These are phyloP conservation scores for Drosophila monieri DNA, from an alignment of 2,888 invertebrate species.

Conservation along the genomic window DNA sequence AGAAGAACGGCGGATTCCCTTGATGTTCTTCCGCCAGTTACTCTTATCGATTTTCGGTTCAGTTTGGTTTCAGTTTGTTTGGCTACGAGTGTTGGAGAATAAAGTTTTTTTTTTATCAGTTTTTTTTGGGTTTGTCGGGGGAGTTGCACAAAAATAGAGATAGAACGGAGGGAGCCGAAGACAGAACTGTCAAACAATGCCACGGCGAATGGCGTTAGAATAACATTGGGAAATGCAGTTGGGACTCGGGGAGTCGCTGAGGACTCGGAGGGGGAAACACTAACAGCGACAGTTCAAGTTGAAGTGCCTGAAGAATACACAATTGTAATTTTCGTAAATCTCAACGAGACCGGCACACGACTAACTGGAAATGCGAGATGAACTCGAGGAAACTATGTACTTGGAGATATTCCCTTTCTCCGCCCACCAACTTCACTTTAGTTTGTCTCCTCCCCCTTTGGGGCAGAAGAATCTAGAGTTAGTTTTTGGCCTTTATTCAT, in stretches of 20 bases:
- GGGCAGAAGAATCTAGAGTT: conserved; percentile 56
- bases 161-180: conserved; percentile 3
- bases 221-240: conserved; percentile 67
- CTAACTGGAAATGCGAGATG: conserved; percentile 15
- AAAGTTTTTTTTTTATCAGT: conserved; percentile 38
- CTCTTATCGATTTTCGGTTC: conserved; percentile 72
- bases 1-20: conserved; percentile 13
- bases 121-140: conserved; percentile 21
- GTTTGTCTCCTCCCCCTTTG: conserved; percentile 41
- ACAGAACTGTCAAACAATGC: conserved; percentile 70
- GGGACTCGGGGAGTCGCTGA: conserved; percentile 11
- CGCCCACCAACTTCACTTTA: conserved; percentile 8
- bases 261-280: conserved; percentile 7
- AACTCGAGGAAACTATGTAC: conserved; percentile 8
- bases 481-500: conserved; percentile 61
- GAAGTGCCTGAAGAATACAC: conserved; percentile 70
- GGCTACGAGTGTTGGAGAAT: conserved; percentile 22
- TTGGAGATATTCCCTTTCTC: not conserved
- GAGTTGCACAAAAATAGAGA: conserved; percentile 1
- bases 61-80: conserved; percentile 49
- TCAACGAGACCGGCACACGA: conserved; percentile 46
- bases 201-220: conserved; percentile 67
- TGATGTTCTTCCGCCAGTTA: conserved; percentile 48
- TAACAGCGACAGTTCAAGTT: conserved; percentile 65
- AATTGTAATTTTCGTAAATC: conserved; percentile 71